Conservation (phyloP, 1,140 invertebrate species). For the Lepidurus arcticus region DNA sequence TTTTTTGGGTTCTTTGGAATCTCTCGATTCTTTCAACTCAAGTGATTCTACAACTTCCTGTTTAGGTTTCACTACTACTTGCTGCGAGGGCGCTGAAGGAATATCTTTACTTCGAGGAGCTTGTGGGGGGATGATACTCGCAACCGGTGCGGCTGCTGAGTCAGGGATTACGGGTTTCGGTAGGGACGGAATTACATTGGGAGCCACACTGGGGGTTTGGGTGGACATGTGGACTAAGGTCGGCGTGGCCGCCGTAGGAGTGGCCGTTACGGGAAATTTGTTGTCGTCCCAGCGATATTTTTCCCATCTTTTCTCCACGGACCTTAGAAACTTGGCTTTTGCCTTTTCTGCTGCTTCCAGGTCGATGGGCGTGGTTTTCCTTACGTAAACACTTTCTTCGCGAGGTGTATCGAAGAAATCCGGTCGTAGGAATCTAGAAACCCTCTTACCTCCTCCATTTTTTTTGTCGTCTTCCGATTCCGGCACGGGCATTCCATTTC, state of each 20-base stretch:
- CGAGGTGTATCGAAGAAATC: conserved; percentile 69
- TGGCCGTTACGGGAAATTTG: not conserved
- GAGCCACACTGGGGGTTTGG: not conserved
- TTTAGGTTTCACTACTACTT: not conserved
- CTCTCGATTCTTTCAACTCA: not conserved
- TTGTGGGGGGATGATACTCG: not conserved
- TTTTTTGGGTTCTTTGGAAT: not conserved
- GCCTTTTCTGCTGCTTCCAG: conserved; percentile 52
- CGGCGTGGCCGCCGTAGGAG: conserved; percentile 28
- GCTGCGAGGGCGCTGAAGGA: not conserved
- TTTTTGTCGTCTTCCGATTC: not conserved
- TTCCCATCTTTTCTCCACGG: conserved; percentile 48
- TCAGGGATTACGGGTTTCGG: conserved; percentile 24
- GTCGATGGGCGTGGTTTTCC: conserved; percentile 45
- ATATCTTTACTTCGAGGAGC: not conserved
- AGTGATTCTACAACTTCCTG: not conserved
- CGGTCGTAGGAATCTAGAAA: conserved; percentile 51
- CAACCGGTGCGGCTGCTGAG: not conserved
- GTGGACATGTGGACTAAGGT: conserved; percentile 6
- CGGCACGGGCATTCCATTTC: not conserved
- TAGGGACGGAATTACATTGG: conserved; percentile 30
- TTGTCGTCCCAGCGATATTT: conserved; percentile 42
- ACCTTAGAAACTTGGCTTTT: conserved; percentile 45
- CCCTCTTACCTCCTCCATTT: conserved; percentile 27
- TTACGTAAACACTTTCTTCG: conserved; percentile 61